phyloP scores from a whole-genome alignment of 2,797 vertebrate genomes.

The Rousettus madagascariensis region DNA sequence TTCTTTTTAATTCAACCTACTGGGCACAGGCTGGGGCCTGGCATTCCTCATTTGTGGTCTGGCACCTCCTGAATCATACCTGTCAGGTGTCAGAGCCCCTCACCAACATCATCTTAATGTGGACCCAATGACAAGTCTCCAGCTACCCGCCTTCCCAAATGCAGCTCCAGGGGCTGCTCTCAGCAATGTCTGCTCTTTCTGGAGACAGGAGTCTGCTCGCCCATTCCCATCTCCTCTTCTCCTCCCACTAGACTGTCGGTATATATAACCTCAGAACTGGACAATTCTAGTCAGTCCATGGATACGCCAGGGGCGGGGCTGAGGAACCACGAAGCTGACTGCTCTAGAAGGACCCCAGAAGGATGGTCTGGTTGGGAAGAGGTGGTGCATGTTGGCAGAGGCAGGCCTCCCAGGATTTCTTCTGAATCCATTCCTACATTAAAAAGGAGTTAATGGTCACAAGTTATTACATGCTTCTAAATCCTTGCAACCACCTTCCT shows the following conservation, averaged over 20 bases:
- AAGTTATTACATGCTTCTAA: not conserved
- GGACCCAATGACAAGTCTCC: not conserved
- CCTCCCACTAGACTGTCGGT: not conserved
- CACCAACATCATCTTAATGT: too few relatives aligned
- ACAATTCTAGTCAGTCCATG: not conserved
- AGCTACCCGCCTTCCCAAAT: not conserved
- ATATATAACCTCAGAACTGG: not conserved
- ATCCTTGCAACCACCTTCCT: not conserved
- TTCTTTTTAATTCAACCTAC: not conserved
- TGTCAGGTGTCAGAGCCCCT: fast-evolving
- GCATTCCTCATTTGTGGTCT: not conserved
- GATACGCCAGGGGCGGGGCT: not conserved
- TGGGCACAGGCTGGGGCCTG: not conserved
- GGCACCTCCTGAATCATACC: not conserved
- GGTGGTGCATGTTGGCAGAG: not conserved
- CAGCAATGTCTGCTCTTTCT: fast-evolving
- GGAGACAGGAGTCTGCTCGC: not conserved
- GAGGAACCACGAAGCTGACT: not conserved
- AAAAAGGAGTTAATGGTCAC: not conserved
- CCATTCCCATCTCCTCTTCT: not conserved
- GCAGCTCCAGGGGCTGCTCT: not conserved
- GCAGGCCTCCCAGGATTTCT: not conserved
- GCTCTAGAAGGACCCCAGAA: not conserved
- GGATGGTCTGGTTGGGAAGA: not conserved
- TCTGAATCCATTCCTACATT: not conserved